Base-by-base conservation (phyloP, 1,140 invertebrate species). In the Drosophila prosaltans region DNA sequence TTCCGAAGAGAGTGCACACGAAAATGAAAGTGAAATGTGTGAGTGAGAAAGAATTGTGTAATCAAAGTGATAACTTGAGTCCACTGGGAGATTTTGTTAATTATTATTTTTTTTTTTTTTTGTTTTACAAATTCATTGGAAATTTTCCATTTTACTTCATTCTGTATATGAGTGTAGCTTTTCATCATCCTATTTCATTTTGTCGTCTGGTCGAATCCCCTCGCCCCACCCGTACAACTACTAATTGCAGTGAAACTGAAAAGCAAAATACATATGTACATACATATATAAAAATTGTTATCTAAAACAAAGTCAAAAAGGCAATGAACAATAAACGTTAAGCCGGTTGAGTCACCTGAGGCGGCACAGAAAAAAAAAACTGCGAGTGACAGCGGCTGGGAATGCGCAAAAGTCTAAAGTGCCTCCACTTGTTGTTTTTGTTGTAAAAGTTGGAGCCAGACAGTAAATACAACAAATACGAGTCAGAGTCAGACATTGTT, bases 361-460 rank as follows among this genome's bases (percentile, higher is more conserved):
- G 69, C 72, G 41, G 36, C 57, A 24, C 30, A 32, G 21, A 58
- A 57, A 58, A 36, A 30, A 30, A 68, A 71, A 41, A 68, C 45
- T 32, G 54, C 21, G 71, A 73, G 76, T 81, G 79, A 80, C 79
- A 74, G 59, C 69, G 83, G 84, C 84, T 88, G 80, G 80, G 84
- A 89, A 82, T 83, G 83, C 84, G 83, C 83, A 88, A 88, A 86
- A 86, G 82, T 86, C 82, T 88, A 82, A 86, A 88, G 79, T 86
- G 83, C 70, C 74, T 66, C 83, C 80, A 79, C 75, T 85, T 85
- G 69, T 72, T 74, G 67, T 74, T 67, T 43, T 71, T 69, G 60
- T 63, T 71, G 45, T 65, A 45, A 64, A 74, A 69, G 61, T 81
- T 81, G 72, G 64, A 82, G 83, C 69, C 83, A 76, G 76, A 76